Conservation (phyloP, 2,797 vertebrate genomes). For the Argentina silus region DNA sequence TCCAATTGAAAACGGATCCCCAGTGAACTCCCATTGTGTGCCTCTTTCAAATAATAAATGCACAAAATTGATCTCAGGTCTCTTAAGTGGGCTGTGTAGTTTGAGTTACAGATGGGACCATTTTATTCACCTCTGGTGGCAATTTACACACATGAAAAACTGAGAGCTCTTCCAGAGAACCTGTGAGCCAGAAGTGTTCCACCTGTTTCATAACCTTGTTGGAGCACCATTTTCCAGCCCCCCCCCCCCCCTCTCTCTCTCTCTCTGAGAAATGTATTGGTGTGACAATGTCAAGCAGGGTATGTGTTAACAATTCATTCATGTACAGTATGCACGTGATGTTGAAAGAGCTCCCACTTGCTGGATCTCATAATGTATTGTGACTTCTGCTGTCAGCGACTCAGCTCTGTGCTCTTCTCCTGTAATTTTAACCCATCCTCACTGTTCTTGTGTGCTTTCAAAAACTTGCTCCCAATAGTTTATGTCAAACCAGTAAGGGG, state of each 20-base stretch:
- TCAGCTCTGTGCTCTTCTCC: constrained; percentile 58
- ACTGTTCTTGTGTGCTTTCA: constrained; percentile 53
- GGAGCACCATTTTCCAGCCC: constrained; percentile 47
- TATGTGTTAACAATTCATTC: constrained; percentile 72
- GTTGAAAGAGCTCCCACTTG: constrained; percentile 54
- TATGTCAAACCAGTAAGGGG: constrained; percentile 29
- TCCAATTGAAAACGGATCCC: constrained; percentile 81
- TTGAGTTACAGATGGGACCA: constrained; percentile 79
- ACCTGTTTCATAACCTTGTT: constrained; percentile 75
- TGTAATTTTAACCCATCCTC: constrained; percentile 62
- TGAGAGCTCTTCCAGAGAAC: constrained; percentile 61
- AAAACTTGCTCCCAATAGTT: constrained; percentile 2
- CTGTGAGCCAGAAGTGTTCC: constrained; percentile 69
- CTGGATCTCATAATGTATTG: constrained; percentile 71
- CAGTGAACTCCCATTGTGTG: constrained; percentile 72
- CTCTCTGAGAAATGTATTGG: constrained; percentile 19
- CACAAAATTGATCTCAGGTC: constrained; percentile 80
- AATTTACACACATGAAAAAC: constrained; percentile 77
- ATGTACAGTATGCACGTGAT: constrained; percentile 55
- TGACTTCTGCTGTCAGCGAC: constrained; percentile 78
- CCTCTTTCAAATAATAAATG: constrained; percentile 76
- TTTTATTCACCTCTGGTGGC: constrained; percentile 82
- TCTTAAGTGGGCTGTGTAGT: constrained; percentile 67
- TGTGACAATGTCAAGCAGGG: constrained; percentile 64
- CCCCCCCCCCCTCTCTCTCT: neutral